Base-by-base conservation (phyloP, 2,797 vertebrate genomes). In the Clarias pachynema region DNA sequence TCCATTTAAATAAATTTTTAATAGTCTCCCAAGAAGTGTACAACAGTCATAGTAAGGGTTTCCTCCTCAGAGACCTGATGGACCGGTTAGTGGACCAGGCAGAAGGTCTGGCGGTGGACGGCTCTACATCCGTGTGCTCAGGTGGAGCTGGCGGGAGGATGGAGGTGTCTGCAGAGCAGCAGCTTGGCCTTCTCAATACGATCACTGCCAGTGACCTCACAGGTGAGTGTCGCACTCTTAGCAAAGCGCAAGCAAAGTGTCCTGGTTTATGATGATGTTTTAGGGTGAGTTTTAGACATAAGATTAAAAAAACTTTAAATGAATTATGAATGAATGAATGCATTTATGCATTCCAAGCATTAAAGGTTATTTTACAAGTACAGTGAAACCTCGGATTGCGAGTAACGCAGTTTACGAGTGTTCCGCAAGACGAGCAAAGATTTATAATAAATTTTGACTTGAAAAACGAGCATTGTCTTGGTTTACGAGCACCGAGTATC, bases 1-100 rank as follows among this genome's bases (percentile, higher is more conserved):
- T 34, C 5, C 26, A 18, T 56, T 29, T 53, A 56, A 53, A 26
- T 20, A 53, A 9, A 26, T 9, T 62, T n/a, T 7, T 20, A 5
- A 53, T 53, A 12, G 5, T 5, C 69, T 72, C 34, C 4, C 4
- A 40, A 56, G 15, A 79, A 8, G 5, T 29, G 9, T 15, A 26
- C 31, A 18, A 5, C n/a, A 62, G 14, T 62, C 12, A 84, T 15
- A 63, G 26, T 68, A 24, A 4, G 26, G 57, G n/a, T 79, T 62
- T 81, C 15, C 40, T 83, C 79, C 87, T 72, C 81, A 99, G 98
- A 86, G 98, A 99, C 93, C 96, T 99, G 86, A 99, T 99, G 98
- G 98, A 99, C 94, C 94, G 98, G 81, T 94, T 99, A 88, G 97
- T 99, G 89, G 98, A 99, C 84, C 98, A 99, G 94, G 97, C 98